A percentile compares a stretch with the other conserved stretches of the same genome.
Conservation (phyloP, 2,888 invertebrate species). For the Euzophera pinguis region DNA sequence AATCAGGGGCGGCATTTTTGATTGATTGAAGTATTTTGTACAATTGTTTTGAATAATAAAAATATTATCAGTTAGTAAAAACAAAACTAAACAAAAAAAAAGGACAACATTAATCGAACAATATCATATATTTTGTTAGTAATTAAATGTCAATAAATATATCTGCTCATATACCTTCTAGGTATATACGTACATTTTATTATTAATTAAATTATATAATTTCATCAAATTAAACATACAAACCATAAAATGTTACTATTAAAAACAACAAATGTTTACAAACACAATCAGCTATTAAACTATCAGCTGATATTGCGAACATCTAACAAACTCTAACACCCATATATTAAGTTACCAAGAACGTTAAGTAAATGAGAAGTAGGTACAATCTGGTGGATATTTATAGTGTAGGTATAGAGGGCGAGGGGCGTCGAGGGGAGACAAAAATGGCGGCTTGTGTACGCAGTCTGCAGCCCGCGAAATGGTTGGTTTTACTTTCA, state of each 20-base stretch:
- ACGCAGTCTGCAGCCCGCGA: slow-evolving; percentile 10
- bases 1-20: too few species aligned
- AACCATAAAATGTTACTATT: neutral
- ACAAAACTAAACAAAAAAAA: too few species aligned
- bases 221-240: too few species aligned
- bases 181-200: too few species aligned
- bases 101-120: too few species aligned
- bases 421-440: slow-evolving; percentile 52
- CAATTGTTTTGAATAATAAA: too few species aligned
- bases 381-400: slow-evolving; percentile 24
- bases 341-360: neutral
- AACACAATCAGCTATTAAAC: neutral
- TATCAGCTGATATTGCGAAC: neutral
- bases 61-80: too few species aligned
- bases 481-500: slow-evolving; percentile 9
- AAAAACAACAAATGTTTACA: neutral
- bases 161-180: too few species aligned
- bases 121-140: too few species aligned
- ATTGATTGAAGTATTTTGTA: too few species aligned
- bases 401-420: slow-evolving; percentile 28
- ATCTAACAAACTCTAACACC: neutral
- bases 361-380: slow-evolving; percentile 19
- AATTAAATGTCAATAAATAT: too few species aligned
- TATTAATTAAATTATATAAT: too few species aligned
- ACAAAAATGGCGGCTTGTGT: slow-evolving; percentile 66